Conservation (phyloP, 2,113 vertebrate species). For the Galeopterus variegatus region DNA sequence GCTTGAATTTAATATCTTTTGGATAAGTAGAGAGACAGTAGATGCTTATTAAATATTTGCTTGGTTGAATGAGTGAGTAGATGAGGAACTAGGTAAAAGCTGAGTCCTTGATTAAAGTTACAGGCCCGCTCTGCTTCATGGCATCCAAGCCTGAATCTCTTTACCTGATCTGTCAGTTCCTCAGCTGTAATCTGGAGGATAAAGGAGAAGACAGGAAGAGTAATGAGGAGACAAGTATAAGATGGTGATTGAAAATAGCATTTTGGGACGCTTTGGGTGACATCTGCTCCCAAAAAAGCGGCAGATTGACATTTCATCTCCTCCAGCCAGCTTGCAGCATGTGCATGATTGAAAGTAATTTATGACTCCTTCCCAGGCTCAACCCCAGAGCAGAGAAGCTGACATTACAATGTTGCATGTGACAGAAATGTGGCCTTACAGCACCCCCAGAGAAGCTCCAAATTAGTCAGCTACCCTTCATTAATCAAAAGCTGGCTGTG, state of each 20-base stretch:
- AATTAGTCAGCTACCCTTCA: slow-evolving; percentile 54
- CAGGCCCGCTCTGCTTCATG: not conserved
- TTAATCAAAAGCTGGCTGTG: slow-evolving; percentile 51
- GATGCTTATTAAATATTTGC: not conserved
- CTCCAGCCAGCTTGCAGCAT: not conserved
- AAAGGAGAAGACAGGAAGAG: not conserved
- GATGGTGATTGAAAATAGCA: not conserved
- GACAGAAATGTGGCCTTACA: slow-evolving; percentile 53
- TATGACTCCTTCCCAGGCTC: slow-evolving; percentile 21
- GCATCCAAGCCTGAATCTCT: not conserved
- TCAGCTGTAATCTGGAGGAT: not conserved
- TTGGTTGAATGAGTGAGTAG: not conserved
- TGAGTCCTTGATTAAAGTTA: not conserved
- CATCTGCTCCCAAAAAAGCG: not conserved
- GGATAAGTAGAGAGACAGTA: not conserved
- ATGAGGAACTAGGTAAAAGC: not conserved
- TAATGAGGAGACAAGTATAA: slow-evolving; percentile 4
- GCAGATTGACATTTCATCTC: slow-evolving; percentile 14
- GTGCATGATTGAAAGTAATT: slow-evolving; percentile 34
- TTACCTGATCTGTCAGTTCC: not conserved
- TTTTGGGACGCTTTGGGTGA: not conserved
- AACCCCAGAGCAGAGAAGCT: slow-evolving; percentile 15
- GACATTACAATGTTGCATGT: slow-evolving; percentile 44
- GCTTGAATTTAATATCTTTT: not conserved
- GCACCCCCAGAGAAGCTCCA: not conserved